A percentile compares a stretch with the other conserved stretches of the same genome.
phyloP scores from a whole-genome alignment of 2,113 vertebrate genomes.

The Carettochelys insculpta region DNA sequence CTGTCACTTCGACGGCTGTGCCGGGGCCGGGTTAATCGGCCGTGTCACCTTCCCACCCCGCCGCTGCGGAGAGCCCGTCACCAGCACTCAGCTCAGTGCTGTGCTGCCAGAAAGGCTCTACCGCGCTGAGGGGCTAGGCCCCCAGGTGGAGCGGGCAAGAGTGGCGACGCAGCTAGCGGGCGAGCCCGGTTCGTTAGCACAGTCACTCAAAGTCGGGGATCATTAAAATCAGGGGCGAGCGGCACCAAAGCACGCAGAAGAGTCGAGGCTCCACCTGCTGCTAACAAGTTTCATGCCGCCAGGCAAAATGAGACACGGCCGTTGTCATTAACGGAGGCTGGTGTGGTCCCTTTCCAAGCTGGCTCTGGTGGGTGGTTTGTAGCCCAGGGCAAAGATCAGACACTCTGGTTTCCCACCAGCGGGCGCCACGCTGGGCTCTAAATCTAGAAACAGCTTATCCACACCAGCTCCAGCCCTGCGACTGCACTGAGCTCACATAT shows the following conservation, averaged over 20 bases:
- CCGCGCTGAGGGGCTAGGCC: neutral
- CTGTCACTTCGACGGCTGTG: neutral
- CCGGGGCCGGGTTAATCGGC: neutral
- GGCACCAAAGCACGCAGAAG: slow-evolving; percentile 28
- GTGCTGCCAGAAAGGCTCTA: neutral
- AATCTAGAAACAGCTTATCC: neutral
- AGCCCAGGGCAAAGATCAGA: neutral
- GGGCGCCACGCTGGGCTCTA: neutral
- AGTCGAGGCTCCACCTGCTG: neutral
- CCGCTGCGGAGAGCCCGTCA: slow-evolving; percentile 8
- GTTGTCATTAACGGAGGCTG: neutral
- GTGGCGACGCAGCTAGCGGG: slow-evolving; percentile 25
- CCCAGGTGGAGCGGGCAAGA: neutral
- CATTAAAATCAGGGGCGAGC: slow-evolving; percentile 65
- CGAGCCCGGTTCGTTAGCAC: slow-evolving; percentile 21
- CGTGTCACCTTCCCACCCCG: neutral
- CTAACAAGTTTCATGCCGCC: slow-evolving; percentile 28
- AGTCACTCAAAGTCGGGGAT: slow-evolving; percentile 38
- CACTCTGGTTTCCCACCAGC: neutral
- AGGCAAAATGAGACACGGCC: slow-evolving; percentile 18
- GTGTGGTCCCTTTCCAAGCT: neutral
- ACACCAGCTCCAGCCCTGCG: neutral
- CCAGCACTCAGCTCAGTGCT: neutral
- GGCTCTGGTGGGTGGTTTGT: neutral
- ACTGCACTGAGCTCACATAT: neutral